Percentiles rank a stretch among this genome's conserved stretches.
These are phyloP conservation scores for Caradrina clavipalpis DNA, from an alignment of 2,888 invertebrate species.

Conservation along the genomic window DNA sequence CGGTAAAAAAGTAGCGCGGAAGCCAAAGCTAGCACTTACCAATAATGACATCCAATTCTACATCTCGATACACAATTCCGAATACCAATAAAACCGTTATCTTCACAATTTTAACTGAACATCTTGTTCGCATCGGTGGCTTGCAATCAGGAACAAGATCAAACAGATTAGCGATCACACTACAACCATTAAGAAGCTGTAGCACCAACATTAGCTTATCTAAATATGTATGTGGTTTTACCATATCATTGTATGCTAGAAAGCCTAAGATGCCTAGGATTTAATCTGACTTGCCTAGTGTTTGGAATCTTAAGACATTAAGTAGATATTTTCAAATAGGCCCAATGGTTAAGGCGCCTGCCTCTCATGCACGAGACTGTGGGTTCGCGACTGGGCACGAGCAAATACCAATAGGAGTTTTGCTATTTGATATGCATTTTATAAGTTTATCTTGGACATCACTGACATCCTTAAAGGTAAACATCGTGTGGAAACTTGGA, in stretches of 20 bases:
- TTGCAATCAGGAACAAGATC: slow-evolving; percentile 34
- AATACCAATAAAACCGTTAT: slow-evolving; percentile 1
- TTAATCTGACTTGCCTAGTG: background rate
- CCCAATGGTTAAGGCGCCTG: too few relatives aligned
- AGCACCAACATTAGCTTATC: slow-evolving; percentile 16
- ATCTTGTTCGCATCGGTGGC: slow-evolving; percentile 18
- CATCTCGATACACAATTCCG: background rate
- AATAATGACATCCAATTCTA: background rate
- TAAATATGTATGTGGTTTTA: slow-evolving; percentile 17
- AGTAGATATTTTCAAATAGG: background rate
- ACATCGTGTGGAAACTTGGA: too few relatives aligned
- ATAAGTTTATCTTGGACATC: too few relatives aligned
- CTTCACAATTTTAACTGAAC: slow-evolving; percentile 18
- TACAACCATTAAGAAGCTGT: slow-evolving; percentile 1
- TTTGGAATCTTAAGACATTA: background rate
- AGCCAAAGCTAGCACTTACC: too few relatives aligned
- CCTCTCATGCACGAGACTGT: too few relatives aligned
- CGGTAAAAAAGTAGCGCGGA: too few relatives aligned
- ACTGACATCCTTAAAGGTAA: too few relatives aligned
- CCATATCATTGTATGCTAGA: slow-evolving; percentile 8
- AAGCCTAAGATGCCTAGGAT: background rate
- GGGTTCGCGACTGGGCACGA: too few relatives aligned
- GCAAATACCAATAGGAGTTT: too few relatives aligned
- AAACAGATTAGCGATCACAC: slow-evolving; percentile 24
- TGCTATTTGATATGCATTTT: too few relatives aligned